Evolutionary conservation across 2,888 invertebrate genomes (phyloP), one percentile per base, ranked within the genome.

Genomic region (Nineta flava): DNA sequence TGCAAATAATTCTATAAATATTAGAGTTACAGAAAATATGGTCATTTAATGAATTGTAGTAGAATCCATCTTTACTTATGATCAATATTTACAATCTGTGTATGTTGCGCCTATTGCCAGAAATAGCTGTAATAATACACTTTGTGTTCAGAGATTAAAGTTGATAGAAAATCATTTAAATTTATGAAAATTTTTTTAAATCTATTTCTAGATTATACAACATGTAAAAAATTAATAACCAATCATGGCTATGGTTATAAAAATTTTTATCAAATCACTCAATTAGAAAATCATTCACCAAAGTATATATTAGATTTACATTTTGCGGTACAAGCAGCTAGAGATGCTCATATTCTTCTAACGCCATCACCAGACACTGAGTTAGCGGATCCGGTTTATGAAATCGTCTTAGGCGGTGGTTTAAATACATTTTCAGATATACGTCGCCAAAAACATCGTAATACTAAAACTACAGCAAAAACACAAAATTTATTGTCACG

Each of bases 321-420:
- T 58, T 72, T 83, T 48, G 77, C 78, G 1, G 79, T 83, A 21
- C 65, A 80, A 54, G 79, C 79, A 0, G 62, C 70, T 1, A 80
- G 77, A 61, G 80, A 84, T 61, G 83, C 82, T 0, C 83, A 83
- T 57, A 79, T 84, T 43, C 62, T 83, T 17, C 62, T 84, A 9
- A 75, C 82, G 0, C 67, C 77, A 1, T 68, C 69, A 0, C 61
- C 66, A 1, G 61, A 58, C 5, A 73, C 79, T 0, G 59, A 64
- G 1, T 53, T 59, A 2, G 56, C 52, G 1, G 79, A 77, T 57
- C 70, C 75, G 0, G 80, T 81, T 0, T 83, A 83, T 62, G 83
- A 84, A 67, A 76, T 83, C 44, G 83, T 82, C 48, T 71, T 84
- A 19, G 83, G 83, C 9, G 83, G 81, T 9, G 83, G 83, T 4